phyloP scores from a whole-genome alignment of 2,888 invertebrate genomes.

The Agriopis marginaria region DNA sequence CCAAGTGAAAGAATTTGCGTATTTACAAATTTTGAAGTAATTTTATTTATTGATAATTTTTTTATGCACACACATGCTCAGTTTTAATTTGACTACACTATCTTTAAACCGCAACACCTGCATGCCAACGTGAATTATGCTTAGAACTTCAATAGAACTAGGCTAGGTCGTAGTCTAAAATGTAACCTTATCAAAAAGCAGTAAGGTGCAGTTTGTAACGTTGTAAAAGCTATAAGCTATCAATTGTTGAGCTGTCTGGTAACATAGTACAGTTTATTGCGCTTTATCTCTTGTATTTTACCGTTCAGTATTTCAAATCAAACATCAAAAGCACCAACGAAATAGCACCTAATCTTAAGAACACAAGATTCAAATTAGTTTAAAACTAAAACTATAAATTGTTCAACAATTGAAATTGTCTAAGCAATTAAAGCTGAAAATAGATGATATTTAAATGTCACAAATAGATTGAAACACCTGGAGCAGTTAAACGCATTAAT shows the following conservation, averaged over 20 bases:
- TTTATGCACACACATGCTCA: neutral
- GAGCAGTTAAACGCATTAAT: slow-evolving; percentile 14
- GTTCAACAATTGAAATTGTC: slow-evolving; percentile 4
- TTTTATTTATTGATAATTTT: too few relatives aligned
- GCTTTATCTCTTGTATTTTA: neutral
- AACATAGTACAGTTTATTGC: neutral
- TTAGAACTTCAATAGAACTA: neutral
- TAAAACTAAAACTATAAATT: neutral
- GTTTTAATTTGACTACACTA: neutral
- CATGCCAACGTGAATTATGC: neutral
- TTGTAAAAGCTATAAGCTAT: neutral
- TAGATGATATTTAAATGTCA: slow-evolving; percentile 18
- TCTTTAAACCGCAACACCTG: neutral
- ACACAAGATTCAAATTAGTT: slow-evolving; percentile 11
- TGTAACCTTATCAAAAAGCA: neutral
- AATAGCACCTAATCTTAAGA: neutral
- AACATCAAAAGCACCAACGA: neutral
- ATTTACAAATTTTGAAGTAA: too few relatives aligned
- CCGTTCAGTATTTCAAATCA: neutral
- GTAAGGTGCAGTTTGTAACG: neutral
- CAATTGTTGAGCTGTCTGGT: neutral
- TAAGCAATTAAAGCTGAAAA: slow-evolving; percentile 18
- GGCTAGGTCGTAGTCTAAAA: neutral
- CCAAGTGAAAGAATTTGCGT: too few relatives aligned
- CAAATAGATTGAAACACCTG: slow-evolving; percentile 22